Evolutionary conservation across 2,888 invertebrate genomes (phyloP), one percentile per base, ranked within the genome.

Genomic region (Drosophila austrosaltans): DNA sequence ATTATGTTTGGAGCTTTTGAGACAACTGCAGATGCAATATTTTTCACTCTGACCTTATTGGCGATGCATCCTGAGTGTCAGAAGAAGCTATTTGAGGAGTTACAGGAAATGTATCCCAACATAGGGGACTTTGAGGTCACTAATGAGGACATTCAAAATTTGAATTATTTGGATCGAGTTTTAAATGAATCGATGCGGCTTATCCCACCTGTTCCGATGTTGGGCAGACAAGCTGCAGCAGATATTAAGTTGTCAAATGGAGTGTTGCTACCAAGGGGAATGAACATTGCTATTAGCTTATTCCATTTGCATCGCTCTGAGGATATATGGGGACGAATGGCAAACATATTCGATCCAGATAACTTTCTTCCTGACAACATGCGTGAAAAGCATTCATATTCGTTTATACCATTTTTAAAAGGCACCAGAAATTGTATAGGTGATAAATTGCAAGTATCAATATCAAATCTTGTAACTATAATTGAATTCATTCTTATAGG

Each of bases 391-490:
- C 91, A 92, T 78, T 80, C 91, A 0, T 91, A 83, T 59, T 85
- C 90, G 0, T 91, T 78, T 58, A 87, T 91, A 63, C 91, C 92
- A 0, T 92, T 92, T 36, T 82, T 88, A 0, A 91, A 90, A 44
- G 92, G 91, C 4, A 78, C 83, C 10, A 75, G 92, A 16, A 90
- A 85, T 53, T 91, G 92, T 64, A 90, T 91, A 63, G 90, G 91
- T 89, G 64, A 5, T 63, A 2, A 8, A 44, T 6, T 16, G 2
- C 2, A 10, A 4, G 8, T n/a, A 16, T 40, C n/a, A 0, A n/a
- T 3, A 2, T 8, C 39, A 7, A 4, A 12, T 1, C 0, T 28
- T 5, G 2, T 25, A 7, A 53, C 7, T 30, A 30, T n/a, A 5
- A 36, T 22, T 1, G 32, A 5, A n/a, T 64, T 4, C 40, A 8